phyloP scores from a whole-genome alignment of 2,797 vertebrate genomes.

The Typhlichthys eigenmanni region DNA sequence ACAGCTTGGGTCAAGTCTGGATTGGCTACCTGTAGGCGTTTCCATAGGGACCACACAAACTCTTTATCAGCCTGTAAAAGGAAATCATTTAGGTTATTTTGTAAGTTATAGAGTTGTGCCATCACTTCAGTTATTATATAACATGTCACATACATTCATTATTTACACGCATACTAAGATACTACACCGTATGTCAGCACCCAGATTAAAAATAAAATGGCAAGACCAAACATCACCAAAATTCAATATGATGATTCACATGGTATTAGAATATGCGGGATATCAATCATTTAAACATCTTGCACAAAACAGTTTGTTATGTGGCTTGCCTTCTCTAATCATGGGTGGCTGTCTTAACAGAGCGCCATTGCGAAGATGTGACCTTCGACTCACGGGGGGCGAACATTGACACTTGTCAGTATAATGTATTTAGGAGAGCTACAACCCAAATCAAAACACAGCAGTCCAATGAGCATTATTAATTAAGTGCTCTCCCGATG shows the following conservation, averaged over 20 bases:
- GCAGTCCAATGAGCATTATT: constrained; percentile 63
- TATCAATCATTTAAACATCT: constrained; percentile 75
- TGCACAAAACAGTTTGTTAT: constrained; percentile 73
- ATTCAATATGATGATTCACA: constrained; percentile 48
- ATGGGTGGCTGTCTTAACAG: constrained; percentile 47
- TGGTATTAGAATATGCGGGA: constrained; percentile 67
- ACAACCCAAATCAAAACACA: constrained; percentile 70
- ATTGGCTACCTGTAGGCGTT: constrained; percentile 86
- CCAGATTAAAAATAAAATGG: too few relatives aligned
- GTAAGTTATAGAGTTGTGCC: not conserved
- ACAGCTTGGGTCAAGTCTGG: constrained; percentile 89
- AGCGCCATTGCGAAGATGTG: constrained; percentile 65
- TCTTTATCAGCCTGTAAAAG: constrained; percentile 90
- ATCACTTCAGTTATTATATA: constrained; percentile 1
- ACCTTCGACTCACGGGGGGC: constrained; percentile 77
- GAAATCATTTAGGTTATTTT: constrained; percentile 37
- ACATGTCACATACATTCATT: constrained; percentile 35
- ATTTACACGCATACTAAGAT: constrained; percentile 46
- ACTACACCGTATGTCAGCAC: not conserved
- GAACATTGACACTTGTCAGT: constrained; percentile 77
- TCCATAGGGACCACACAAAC: constrained; percentile 97
- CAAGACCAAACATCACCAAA: constrained; percentile 8
- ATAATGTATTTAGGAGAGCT: constrained; percentile 75
- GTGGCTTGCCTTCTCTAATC: constrained; percentile 66
- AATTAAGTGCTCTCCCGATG: constrained; percentile 63